Conservation (phyloP, 2,113 vertebrate genomes). For the Zeus faber region DNA sequence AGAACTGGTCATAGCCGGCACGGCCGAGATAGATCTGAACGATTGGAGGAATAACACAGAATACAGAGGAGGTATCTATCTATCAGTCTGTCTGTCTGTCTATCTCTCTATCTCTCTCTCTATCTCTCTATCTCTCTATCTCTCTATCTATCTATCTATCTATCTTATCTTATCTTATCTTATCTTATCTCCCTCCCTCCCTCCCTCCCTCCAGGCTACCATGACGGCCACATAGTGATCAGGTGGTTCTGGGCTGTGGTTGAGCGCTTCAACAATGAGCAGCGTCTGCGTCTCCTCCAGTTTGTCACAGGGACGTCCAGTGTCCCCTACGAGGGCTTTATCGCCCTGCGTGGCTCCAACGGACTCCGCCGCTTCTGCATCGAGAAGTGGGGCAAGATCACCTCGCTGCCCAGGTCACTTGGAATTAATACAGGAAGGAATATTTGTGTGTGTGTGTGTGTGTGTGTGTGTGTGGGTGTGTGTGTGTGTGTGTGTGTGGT, state of each 20-base stretch:
- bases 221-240: constrained; percentile 88
- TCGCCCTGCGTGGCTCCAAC: constrained; percentile 85
- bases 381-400: constrained; percentile 91
- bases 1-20: constrained; percentile 88
- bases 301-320: constrained; percentile 90
- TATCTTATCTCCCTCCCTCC: neutral
- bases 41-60: constrained; percentile 90
- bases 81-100: neutral
- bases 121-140: neutral
- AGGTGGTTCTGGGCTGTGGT: constrained; percentile 90
- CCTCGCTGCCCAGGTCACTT: constrained; percentile 85
- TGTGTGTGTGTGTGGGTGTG: neutral
- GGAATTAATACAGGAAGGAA: no score
- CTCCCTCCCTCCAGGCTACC: constrained; percentile 71
- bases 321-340: constrained; percentile 87
- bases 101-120: neutral
- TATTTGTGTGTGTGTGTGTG: neutral
- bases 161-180: no score
- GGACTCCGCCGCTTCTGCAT: constrained; percentile 88
- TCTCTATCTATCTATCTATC: neutral
- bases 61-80: constrained; percentile 57
- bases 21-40: constrained; percentile 87
- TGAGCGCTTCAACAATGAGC: constrained; percentile 89
- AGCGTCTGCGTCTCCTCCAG: constrained; percentile 83
- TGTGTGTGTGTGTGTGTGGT: neutral